Base-by-base conservation (phyloP, 2,888 invertebrate species). In the Sminthurinus aureus region DNA sequence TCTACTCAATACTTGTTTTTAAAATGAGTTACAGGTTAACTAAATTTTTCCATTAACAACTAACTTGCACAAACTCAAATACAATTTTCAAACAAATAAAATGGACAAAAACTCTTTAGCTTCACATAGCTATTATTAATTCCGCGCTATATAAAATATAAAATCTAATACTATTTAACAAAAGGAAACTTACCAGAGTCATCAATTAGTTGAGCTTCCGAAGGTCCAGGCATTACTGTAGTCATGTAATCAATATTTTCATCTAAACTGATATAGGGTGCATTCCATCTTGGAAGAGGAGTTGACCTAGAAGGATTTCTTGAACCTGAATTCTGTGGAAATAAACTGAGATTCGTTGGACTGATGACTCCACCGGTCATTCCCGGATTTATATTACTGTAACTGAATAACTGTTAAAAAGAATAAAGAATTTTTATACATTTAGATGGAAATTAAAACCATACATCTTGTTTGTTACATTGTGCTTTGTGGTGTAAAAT, bases 191-290 rank as follows among this genome's bases (percentile, higher is more conserved):
- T 90, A 94, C 94, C 94, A 6, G 38, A 38, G 91, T 96, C 96
- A 90, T 96, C 95, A 91, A 96, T 94, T 87, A 96, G 92, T 89
- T 94, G 93, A 81, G 94, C 94, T 86, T 94, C 93, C 89, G 93
- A 93, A 85, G 93, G 92, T 22, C 92, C 91, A 85, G 92, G 92
- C 88, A 93, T 93, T 92, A 96, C 96, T 93, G 98, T 96, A 90
- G 95, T 96, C 58, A 58, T 73, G 91, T 98, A 98, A 91, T 98
- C 98, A 89, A 91, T 90, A 87, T 91, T 91, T 90, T 98, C 98
- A 90, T 98, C 98, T 89, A 96, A 92, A 81, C 95, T 94, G 88
- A 97, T 94, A 92, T 97, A 97, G 81, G 96, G 94, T 76, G 93
- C 93, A 90, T 94, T 96, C 97, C 97, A 98, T 89, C 97, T 94